phyloP scores from a whole-genome alignment of 1,140 invertebrate genomes.

The Drosophila chauvacae region DNA sequence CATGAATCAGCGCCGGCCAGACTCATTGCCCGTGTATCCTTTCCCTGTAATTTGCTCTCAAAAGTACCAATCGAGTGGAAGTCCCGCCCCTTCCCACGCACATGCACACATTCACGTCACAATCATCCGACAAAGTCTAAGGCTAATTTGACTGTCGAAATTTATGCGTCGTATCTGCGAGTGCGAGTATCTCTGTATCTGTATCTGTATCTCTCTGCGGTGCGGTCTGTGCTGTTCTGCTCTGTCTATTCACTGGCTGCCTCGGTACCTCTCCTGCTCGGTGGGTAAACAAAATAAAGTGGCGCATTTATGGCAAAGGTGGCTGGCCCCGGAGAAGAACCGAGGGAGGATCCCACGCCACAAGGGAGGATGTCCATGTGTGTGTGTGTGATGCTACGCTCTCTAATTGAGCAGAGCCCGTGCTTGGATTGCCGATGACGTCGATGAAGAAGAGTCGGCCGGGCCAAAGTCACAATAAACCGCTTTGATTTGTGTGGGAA shows the following conservation, averaged over 20 bases:
- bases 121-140: conserved; percentile 50
- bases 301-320: conserved; percentile 78
- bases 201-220: conserved; percentile 10
- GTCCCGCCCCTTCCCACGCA: conserved; percentile 24
- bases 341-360: conserved; percentile 11
- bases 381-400: conserved; percentile 38
- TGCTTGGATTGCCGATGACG: conserved; percentile 75
- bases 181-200: conserved; percentile 24
- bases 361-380: conserved; percentile 2
- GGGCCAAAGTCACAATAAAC: conserved; percentile 60
- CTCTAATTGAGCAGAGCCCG: conserved; percentile 79
- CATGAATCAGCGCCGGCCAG: conserved; percentile 36
- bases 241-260: conserved; percentile 13
- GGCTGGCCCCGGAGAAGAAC: conserved; percentile 43
- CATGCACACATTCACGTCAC: conserved; percentile 7
- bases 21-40: conserved; percentile 33
- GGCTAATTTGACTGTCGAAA: conserved; percentile 75
- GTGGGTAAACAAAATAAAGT: conserved; percentile 78
- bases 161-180: conserved; percentile 65
- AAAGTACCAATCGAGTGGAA: conserved; percentile 49
- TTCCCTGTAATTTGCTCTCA: conserved; percentile 46
- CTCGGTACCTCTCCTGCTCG: conserved; percentile 6
- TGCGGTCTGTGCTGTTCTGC: background rate
- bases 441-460: conserved; percentile 32
- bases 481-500: conserved; percentile 73